Percentiles rank a stretch among this genome's conserved stretches.
phyloP scores from a whole-genome alignment of 2,888 invertebrate genomes.

The Stictocephala bisonia region DNA sequence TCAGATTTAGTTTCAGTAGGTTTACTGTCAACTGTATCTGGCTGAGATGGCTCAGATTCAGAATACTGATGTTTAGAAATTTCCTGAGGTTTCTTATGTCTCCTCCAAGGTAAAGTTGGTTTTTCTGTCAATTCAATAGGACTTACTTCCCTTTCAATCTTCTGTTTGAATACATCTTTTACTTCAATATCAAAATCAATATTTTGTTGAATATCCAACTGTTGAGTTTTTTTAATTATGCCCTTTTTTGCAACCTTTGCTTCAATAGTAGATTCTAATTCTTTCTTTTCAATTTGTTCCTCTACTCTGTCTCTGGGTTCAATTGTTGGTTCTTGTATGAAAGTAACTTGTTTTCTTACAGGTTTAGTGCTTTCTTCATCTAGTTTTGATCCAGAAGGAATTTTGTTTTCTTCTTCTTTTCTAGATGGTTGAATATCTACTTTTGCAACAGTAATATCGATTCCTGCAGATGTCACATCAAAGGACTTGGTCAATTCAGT shows the following conservation, averaged over 20 bases:
- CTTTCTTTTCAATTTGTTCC: neutral
- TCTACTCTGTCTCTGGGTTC: neutral
- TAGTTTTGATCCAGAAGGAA: neutral
- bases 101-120: constrained; percentile 59
- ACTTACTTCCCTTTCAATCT: constrained; percentile 17
- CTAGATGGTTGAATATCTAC: constrained; percentile 3
- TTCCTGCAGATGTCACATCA: neutral
- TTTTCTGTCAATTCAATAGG: constrained; percentile 51
- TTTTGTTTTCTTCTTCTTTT: no score
- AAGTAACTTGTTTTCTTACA: constrained; percentile 32
- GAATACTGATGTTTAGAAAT: neutral
- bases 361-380: neutral
- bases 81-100: constrained; percentile 39
- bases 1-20: constrained; percentile 49
- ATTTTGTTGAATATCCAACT: constrained; percentile 30
- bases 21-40: constrained; percentile 26
- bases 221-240: constrained; percentile 53
- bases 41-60: neutral
- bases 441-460: constrained; percentile 11
- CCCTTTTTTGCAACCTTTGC: constrained; percentile 48
- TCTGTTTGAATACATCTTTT: constrained; percentile 19
- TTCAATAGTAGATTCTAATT: neutral
- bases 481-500: neutral
- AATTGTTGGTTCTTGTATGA: constrained; percentile 29
- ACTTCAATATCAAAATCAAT: constrained; percentile 35